Conservation (phyloP, 2,113 vertebrate species). For the Crotophaga sulcirostris region DNA sequence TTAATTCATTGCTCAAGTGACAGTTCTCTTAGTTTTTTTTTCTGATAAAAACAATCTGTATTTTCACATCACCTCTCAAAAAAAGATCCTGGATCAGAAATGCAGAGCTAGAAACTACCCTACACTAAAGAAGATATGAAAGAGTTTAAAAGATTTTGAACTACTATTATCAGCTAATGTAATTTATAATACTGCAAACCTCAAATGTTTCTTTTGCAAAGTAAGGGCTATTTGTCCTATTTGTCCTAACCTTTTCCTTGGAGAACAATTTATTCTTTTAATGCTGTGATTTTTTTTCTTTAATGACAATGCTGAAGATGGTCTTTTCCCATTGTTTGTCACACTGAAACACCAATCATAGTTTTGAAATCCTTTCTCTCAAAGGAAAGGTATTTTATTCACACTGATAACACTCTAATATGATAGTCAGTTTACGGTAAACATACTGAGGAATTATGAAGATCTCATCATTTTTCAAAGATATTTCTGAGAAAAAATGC, state of each 20-base stretch:
- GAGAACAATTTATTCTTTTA: neutral
- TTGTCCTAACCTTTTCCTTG: neutral
- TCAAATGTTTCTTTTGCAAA: neutral
- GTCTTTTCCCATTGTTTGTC: neutral
- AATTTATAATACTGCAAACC: neutral
- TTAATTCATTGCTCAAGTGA: neutral
- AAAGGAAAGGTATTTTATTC: neutral
- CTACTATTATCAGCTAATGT: neutral
- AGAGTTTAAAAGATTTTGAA: neutral
- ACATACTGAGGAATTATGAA: neutral
- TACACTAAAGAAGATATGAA: neutral
- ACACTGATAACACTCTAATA: neutral
- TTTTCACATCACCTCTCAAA: neutral
- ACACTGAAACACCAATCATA: neutral
- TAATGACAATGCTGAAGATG: neutral
- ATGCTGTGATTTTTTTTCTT: neutral
- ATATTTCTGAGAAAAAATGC: neutral
- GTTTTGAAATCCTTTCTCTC: neutral
- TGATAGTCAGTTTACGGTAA: neutral
- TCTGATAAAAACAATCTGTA: neutral
- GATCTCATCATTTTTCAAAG: neutral
- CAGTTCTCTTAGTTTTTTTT: neutral
- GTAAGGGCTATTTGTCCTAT: neutral
- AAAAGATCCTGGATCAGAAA: neutral
- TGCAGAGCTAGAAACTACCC: neutral